Base-by-base conservation (phyloP, 2,888 invertebrate species). In the Dryobotodes eremita region DNA sequence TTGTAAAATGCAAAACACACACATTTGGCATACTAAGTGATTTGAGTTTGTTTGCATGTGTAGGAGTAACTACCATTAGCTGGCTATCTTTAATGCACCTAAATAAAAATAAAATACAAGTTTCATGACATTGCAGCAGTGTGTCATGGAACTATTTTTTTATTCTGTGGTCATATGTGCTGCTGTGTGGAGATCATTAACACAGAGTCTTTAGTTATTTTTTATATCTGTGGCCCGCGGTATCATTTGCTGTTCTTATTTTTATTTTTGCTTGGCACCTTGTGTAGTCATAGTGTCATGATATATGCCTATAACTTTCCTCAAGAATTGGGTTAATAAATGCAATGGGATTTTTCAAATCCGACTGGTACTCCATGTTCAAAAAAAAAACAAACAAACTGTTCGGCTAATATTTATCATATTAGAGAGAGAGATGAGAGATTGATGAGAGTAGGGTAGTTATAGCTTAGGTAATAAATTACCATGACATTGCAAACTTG, bases 1-100 rank as follows among this genome's bases (percentile, higher is more conserved):
- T 86, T 88, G 90, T 90, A 85, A 86, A 88, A 88, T 89, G 88
- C 89, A 89, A 90, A 89, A 84, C 88, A 86, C 65, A 87, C 87
- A 83, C 83, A 85, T 84, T 86, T 76, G 36, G 88, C 89, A 92
- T 91, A 90, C 85, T 76, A 87, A 91, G 75, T 88, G 79, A 75
- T 75, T 66, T 66, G 57, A 55, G 62, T 79, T 70, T 48, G 53
- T 71, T 68, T 77, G 75, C 71, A 75, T 86, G 75, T 73, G 87
- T 88, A 85, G 88, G 82, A 71, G 83, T 74, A 53, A 61, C 17
- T 75, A 77, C 71, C 62, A 75, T 76, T 75, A 70, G 77, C 85
- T 82, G 69, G 59, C 64, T 85, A 88, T 86, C 84, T 62, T 20
- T 46, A 74, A 50, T 70, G 57, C 53, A 46, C 10, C 5, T 48